Conservation (phyloP, 2,113 vertebrate genomes). For the Phyllopteryx taeniolatus region DNA sequence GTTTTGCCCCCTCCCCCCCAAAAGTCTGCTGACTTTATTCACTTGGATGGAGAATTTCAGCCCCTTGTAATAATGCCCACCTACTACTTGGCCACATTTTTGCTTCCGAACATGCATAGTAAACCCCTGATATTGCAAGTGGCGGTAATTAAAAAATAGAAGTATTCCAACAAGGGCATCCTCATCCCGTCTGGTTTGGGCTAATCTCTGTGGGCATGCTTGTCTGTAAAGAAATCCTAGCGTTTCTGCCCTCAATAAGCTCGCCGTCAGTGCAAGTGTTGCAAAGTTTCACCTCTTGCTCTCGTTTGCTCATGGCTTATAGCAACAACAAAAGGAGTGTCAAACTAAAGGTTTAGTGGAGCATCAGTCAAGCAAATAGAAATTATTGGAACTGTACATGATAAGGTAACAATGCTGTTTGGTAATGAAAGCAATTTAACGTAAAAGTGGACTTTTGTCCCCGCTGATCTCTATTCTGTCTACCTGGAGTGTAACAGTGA, state of each 20-base stretch:
- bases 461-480: not conserved
- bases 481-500: constrained; percentile 3
- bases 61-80: not conserved
- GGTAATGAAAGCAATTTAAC: constrained; percentile 5
- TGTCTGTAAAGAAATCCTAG: constrained; percentile 13
- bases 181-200: constrained; percentile 3
- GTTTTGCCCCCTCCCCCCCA: too few relatives aligned
- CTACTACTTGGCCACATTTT: constrained; percentile 5
- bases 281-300: constrained; percentile 18
- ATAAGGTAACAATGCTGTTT: constrained; percentile 28
- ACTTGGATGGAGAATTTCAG: not conserved
- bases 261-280: constrained; percentile 13
- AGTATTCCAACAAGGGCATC: not conserved
- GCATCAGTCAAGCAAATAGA: constrained; percentile 20
- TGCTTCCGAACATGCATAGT: constrained; percentile 48
- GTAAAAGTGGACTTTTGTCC: not conserved
- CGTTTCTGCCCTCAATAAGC: not conserved
- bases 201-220: constrained; percentile 21
- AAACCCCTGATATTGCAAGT: constrained; percentile 18
- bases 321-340: constrained; percentile 15
- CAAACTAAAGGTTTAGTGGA: constrained; percentile 26
- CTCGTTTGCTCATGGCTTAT: constrained; percentile 8
- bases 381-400: constrained; percentile 46
- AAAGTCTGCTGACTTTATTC: not conserved
- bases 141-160: not conserved